These are phyloP conservation scores for Agriopis marginaria DNA, from an alignment of 2,888 invertebrate genomes.

Conservation along the genomic window DNA sequence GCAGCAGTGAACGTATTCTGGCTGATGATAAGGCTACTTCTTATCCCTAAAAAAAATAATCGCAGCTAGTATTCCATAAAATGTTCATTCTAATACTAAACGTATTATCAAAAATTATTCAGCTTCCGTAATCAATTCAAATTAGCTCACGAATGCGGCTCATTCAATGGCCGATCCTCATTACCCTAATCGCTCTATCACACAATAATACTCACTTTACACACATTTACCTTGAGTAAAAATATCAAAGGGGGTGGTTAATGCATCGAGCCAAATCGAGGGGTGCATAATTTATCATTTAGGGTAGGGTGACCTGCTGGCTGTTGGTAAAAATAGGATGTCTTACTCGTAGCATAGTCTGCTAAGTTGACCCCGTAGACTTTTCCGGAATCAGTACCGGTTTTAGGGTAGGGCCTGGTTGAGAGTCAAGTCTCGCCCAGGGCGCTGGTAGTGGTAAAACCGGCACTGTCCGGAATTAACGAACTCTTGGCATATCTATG, in stretches of 20 bases:
- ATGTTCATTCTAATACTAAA: background rate
- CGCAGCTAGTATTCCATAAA: too few species aligned
- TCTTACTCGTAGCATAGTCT: background rate
- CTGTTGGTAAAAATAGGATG: slow-evolving; percentile 22
- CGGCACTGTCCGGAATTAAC: too few species aligned
- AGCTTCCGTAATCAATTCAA: slow-evolving; percentile 24
- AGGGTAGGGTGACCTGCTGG: slow-evolving; percentile 32
- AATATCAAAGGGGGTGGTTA: slow-evolving; percentile 78
- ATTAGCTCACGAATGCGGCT: slow-evolving; percentile 28
- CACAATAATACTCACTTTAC: slow-evolving; percentile 72
- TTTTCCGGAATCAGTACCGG: too few species aligned
- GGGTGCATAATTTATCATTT: slow-evolving; percentile 84
- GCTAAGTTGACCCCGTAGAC: background rate
- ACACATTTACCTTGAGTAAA: slow-evolving; percentile 70
- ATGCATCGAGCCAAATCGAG: slow-evolving; percentile 77
- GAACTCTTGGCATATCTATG: too few species aligned
- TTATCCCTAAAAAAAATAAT: too few species aligned
- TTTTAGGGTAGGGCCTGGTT: too few species aligned
- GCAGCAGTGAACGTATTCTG: too few species aligned
- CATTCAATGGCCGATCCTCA: slow-evolving; percentile 43
- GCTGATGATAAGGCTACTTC: too few species aligned
- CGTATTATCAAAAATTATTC: slow-evolving; percentile 15
- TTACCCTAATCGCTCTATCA: slow-evolving; percentile 58
- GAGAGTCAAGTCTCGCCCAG: too few species aligned
- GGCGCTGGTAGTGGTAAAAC: too few species aligned